phyloP scores from a whole-genome alignment of 2,888 invertebrate species.

The Cactoblastis cactorum region DNA sequence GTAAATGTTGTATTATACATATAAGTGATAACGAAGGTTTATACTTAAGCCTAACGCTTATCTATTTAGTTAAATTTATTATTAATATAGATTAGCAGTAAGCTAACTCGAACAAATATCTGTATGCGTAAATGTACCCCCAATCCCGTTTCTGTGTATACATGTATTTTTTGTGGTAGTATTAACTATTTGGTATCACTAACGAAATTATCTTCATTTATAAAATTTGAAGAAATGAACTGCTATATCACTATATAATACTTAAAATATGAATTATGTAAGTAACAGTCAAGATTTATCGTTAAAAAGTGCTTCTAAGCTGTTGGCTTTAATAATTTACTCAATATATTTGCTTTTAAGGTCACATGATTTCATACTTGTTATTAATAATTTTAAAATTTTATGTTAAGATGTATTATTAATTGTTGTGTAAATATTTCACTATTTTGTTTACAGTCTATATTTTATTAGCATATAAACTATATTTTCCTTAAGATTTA shows the following conservation, averaged over 20 bases:
- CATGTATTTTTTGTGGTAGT: conserved; percentile 3
- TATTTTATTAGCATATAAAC: conserved; percentile 51
- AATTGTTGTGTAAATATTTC: conserved; percentile 73
- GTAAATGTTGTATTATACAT: not conserved
- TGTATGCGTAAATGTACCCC: not conserved
- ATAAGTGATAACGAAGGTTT: not conserved
- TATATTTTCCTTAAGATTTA: conserved; percentile 43
- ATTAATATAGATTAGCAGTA: conserved; percentile 6
- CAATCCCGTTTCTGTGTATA: not conserved
- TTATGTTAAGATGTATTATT: conserved; percentile 54
- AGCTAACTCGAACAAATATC: conserved; percentile 9
- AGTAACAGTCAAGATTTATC: conserved; percentile 17
- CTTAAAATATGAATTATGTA: conserved; percentile 16
- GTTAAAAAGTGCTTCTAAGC: conserved; percentile 26
- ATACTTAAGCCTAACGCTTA: not conserved
- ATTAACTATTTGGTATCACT: conserved; percentile 3
- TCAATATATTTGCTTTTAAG: conserved; percentile 33
- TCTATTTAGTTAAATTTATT: conserved; percentile 2
- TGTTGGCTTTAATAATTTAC: conserved; percentile 31
- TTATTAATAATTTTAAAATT: conserved; percentile 58
- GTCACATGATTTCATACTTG: conserved; percentile 49
- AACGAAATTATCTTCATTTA: not conserved
- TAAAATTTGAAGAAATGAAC: conserved; percentile 7
- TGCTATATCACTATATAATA: conserved; percentile 17
- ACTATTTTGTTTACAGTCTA: conserved; percentile 57